Evolutionary conservation across 2,113 vertebrate genomes (phyloP).

Genomic region (Zonotrichia leucophrys): DNA sequence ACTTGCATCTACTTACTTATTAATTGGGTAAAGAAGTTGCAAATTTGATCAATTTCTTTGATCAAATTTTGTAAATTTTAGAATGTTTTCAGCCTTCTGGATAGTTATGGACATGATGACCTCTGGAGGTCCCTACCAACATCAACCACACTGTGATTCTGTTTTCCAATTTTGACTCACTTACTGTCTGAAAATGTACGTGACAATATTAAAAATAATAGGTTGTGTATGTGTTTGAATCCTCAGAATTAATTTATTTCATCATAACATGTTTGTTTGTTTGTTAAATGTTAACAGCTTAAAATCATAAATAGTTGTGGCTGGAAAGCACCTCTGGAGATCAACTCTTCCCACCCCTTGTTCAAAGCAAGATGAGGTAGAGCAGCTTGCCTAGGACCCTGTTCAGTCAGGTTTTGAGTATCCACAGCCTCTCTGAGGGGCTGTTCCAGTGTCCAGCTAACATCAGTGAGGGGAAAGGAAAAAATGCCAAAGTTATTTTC

Average conservation of each 20-base stretch:
- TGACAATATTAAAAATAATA: neutral
- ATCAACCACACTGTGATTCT: neutral
- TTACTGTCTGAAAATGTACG: neutral
- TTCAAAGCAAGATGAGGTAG: neutral
- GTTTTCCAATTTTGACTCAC: neutral
- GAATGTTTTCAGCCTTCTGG: neutral
- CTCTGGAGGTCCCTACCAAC: neutral
- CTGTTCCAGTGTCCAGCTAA: neutral
- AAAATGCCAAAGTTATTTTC: neutral
- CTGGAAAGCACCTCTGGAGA: neutral
- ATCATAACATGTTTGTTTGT: neutral
- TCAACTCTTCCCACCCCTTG: neutral
- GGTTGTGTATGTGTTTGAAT: neutral
- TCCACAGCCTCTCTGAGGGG: neutral
- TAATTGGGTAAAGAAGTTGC: neutral
- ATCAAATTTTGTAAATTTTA: neutral
- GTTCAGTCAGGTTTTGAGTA: neutral
- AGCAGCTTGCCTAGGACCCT: neutral
- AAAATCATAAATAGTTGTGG: neutral
- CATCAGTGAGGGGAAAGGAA: rapidly evolving
- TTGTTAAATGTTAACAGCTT: neutral
- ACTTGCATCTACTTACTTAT: neutral
- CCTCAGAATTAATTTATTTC: neutral
- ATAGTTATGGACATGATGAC: neutral
- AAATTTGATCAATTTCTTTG: neutral